Evolutionary conservation across 2,888 invertebrate genomes (phyloP).

Genomic region (Nasonia oneida): DNA sequence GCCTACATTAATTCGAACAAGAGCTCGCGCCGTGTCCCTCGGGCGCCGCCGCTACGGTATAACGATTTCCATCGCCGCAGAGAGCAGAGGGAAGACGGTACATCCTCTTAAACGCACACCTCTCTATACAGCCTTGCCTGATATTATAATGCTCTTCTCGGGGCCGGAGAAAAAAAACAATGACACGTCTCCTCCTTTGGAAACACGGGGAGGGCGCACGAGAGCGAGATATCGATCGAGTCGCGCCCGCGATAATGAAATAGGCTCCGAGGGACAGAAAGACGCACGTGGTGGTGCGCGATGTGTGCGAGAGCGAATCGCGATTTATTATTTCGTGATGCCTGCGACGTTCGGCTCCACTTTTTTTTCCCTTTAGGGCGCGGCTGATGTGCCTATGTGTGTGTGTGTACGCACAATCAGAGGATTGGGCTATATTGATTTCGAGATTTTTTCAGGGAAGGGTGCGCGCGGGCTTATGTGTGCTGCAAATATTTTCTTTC

Average conservation of each 20-base stretch:
- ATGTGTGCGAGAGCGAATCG: neutral
- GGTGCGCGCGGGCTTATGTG: neutral
- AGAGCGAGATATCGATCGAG: conserved; percentile 31
- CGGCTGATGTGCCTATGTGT: neutral
- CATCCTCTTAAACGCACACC: conserved; percentile 7
- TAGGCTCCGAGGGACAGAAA: conserved; percentile 18
- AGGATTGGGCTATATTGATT: conserved; percentile 45
- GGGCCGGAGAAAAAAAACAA: conserved; percentile 7
- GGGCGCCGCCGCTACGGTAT: neutral
- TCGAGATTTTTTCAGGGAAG: conserved; percentile 2
- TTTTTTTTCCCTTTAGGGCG: conserved; percentile 19
- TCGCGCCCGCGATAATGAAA: conserved; percentile 11
- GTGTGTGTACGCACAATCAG: conserved; percentile 25
- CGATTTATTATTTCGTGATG: conserved; percentile 52
- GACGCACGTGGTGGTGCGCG: neutral
- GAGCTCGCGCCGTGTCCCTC: neutral
- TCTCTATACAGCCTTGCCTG: neutral
- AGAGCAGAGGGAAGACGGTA: neutral
- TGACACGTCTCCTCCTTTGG: conserved; percentile 7
- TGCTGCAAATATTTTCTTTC: conserved; percentile 40
- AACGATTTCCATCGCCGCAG: neutral
- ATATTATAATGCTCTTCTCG: neutral
- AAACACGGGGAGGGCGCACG: neutral
- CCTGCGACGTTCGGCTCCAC: neutral
- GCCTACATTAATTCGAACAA: conserved; percentile 32